These are phyloP conservation scores for Phlogophora meticulosa DNA, from an alignment of 2,888 invertebrate species.

Conservation along the genomic window DNA sequence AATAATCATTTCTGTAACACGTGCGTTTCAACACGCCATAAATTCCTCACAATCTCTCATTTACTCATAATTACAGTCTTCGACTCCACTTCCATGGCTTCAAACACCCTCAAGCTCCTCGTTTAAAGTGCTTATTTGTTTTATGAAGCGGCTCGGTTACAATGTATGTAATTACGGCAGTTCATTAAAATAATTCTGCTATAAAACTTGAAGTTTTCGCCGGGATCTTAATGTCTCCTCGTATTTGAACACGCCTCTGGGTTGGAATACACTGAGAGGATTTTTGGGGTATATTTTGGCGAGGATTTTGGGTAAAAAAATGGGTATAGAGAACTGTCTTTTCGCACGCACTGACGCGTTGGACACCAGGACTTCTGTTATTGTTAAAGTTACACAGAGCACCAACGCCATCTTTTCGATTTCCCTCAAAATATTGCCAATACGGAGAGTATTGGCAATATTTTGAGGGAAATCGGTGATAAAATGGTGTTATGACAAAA, in stretches of 20 bases:
- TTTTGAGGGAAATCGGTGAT: too few relatives aligned
- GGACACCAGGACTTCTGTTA: too few relatives aligned
- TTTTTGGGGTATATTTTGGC: too few relatives aligned
- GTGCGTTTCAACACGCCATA: slow-evolving; percentile 1
- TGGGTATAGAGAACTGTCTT: too few relatives aligned
- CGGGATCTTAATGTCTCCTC: slow-evolving; percentile 69
- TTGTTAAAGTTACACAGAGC: too few relatives aligned
- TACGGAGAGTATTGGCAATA: too few relatives aligned
- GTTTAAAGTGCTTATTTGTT: slow-evolving; percentile 58
- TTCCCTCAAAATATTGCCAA: too few relatives aligned
- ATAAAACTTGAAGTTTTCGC: slow-evolving; percentile 75
- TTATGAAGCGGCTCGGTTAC: slow-evolving; percentile 52
- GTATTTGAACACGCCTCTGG: slow-evolving; percentile 58
- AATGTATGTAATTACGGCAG: slow-evolving; percentile 71
- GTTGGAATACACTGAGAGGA: slow-evolving; percentile 30
- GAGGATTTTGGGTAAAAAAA: background rate
- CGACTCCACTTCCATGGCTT: slow-evolving; percentile 18
- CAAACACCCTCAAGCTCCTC: slow-evolving; percentile 2
- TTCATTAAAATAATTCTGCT: slow-evolving; percentile 76
- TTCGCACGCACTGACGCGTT: too few relatives aligned
- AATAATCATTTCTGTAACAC: too few relatives aligned
- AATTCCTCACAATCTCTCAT: slow-evolving; percentile 16
- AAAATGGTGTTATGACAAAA: too few relatives aligned
- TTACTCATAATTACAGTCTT: background rate
- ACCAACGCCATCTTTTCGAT: too few relatives aligned